Evolutionary conservation across 2,888 invertebrate genomes (phyloP), one percentile per base, ranked within the genome.

Genomic region (Bombyx huttoni): DNA sequence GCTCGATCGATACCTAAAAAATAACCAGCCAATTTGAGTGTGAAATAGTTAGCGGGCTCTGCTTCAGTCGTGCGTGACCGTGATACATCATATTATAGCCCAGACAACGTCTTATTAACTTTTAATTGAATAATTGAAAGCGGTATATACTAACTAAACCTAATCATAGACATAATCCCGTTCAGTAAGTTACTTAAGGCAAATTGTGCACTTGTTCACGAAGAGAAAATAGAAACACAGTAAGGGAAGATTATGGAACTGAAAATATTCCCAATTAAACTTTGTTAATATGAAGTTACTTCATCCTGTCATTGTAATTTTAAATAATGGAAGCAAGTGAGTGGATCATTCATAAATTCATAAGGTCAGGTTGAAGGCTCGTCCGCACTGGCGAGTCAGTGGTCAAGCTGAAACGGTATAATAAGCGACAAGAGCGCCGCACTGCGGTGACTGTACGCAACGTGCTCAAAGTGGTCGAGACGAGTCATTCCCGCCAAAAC

Each of bases 401-500:
- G 75, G 72, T 67, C 72, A 72, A 65, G 70, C 73, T 74, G 75
- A 72, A 75, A 72, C 67, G 59, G 56, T 63, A 60, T 68, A 70
- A 69, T 72, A 64, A 60, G 63, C 63, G 63, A 65, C 59, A 53
- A 53, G 60, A 62, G 72, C 72, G 70, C 70, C 64, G 54, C 57
- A 52, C 59, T 64, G 72, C 68, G 73, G 62, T 61, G 66, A 12
- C 40, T 57, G 61, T 65, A 66, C 61, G 67, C 67, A 67, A 67
- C 60, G 65, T 61, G 56, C 55, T 54, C 57, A 12, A 40, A 60
- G 61, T 58, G 58, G 60, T 64, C 60, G 59, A 73, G 70, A 71
- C 70, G 62, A 69, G 63, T 69, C 58, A 61, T 73, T 68, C 73
- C 72, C 76, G 85, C 86, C 87, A 81, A 84, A 87, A 85, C 76